These are phyloP conservation scores for Bombus sylvicola DNA, from an alignment of 1,140 invertebrate species.

Conservation along the genomic window DNA sequence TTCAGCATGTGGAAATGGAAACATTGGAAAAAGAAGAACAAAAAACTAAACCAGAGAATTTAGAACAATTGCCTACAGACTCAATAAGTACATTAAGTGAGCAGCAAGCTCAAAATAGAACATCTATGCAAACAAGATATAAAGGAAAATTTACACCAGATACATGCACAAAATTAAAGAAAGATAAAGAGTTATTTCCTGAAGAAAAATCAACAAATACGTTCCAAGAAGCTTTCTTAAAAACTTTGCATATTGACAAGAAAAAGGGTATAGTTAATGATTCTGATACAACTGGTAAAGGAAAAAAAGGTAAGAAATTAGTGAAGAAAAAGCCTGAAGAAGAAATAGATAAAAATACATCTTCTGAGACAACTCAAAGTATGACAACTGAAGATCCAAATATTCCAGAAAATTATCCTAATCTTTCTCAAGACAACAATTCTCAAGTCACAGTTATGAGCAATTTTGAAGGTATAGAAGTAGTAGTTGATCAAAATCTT, in stretches of 20 bases:
- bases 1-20: neutral
- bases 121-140: constrained; percentile 62
- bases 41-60: constrained; percentile 34
- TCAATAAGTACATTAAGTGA: constrained; percentile 16
- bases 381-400: constrained; percentile 12
- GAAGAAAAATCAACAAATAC: constrained; percentile 70
- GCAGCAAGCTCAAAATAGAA: constrained; percentile 39
- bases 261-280: constrained; percentile 50
- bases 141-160: constrained; percentile 70
- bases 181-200: constrained; percentile 54
- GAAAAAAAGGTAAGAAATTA: constrained; percentile 46
- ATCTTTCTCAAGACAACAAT: constrained; percentile 46
- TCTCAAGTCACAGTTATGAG: constrained; percentile 53
- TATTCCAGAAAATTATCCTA: constrained; percentile 1
- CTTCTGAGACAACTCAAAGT: neutral
- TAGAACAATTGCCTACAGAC: constrained; percentile 21
- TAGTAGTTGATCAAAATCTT: constrained; percentile 65
- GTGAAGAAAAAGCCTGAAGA: constrained; percentile 51
- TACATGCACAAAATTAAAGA: constrained; percentile 60
- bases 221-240: constrained; percentile 75
- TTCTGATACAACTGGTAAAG: constrained; percentile 31
- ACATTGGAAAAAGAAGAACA: constrained; percentile 1
- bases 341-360: constrained; percentile 6
- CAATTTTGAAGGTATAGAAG: constrained; percentile 62
- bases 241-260: constrained; percentile 73